Conservation (phyloP, 1,140 invertebrate species). For the Drosophila nasuta region DNA sequence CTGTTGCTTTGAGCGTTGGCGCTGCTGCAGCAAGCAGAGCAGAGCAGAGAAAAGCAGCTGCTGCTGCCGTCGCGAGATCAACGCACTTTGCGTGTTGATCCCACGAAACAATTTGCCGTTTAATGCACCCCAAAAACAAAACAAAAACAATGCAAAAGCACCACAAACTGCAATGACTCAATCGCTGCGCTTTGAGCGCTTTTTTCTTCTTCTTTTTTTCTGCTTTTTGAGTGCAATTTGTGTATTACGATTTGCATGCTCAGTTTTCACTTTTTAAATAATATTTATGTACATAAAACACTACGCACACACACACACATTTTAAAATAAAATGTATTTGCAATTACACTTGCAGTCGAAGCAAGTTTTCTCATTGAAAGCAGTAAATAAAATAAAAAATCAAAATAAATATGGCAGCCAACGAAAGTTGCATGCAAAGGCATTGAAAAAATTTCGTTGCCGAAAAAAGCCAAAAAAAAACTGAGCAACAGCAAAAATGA, state of each 20-base stretch:
- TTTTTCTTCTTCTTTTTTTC: background rate
- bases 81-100: conserved; percentile 79
- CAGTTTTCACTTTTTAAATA: conserved; percentile 54
- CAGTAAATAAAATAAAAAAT: conserved; percentile 42
- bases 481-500: conserved; percentile 20
- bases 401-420: conserved; percentile 49
- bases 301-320: conserved; percentile 2
- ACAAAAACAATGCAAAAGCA: conserved; percentile 46
- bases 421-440: conserved; percentile 66
- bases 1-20: conserved; percentile 23
- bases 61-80: conserved; percentile 62
- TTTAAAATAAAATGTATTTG: conserved; percentile 33
- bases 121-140: conserved; percentile 74
- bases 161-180: conserved; percentile 60
- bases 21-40: conserved; percentile 22
- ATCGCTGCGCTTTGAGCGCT: conserved; percentile 40
- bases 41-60: conserved; percentile 20
- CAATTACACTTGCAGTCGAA: conserved; percentile 36
- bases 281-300: conserved; percentile 11
- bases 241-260: conserved; percentile 51
- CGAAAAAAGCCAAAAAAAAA: conserved; percentile 55
- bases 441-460: conserved; percentile 69
- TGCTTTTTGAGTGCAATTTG: conserved; percentile 25
- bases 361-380: conserved; percentile 67
- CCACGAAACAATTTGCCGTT: conserved; percentile 83